Evolutionary conservation across 2,113 vertebrate species (phyloP).

Genomic region (Grammomys surdaster): DNA sequence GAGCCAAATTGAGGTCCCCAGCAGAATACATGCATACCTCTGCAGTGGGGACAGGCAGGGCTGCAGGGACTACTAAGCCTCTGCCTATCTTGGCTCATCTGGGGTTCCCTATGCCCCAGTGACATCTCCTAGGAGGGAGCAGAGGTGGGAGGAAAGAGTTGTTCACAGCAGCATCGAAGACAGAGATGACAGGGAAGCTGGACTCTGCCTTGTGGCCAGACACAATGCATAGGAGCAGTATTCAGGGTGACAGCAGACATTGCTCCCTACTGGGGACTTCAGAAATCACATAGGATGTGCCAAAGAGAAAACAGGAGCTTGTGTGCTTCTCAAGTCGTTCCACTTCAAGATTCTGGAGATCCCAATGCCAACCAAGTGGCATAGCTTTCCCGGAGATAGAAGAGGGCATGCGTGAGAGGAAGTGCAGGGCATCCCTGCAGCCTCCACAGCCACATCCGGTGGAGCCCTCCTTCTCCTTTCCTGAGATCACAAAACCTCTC

Average conservation of each 20-base stretch:
- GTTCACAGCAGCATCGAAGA: neutral
- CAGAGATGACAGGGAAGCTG: neutral
- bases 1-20: neutral
- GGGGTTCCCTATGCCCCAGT: neutral
- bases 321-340: neutral
- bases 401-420: rapidly evolving
- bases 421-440: neutral
- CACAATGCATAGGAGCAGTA: rapidly evolving
- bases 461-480: neutral
- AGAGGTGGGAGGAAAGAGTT: rapidly evolving
- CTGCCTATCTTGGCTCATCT: rapidly evolving
- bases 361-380: too few species aligned
- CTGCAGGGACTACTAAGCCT: rapidly evolving
- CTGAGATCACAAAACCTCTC: neutral
- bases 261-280: rapidly evolving
- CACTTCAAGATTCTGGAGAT: too few species aligned
- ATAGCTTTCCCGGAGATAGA: neutral
- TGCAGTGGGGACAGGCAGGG: rapidly evolving
- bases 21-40: rapidly evolving
- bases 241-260: neutral
- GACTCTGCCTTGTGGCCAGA: neutral
- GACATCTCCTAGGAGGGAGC: neutral
- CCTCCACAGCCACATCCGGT: neutral
- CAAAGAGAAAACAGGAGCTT: rapidly evolving
- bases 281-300: rapidly evolving